phyloP scores from a whole-genome alignment of 2,888 invertebrate species.

The Choristoneura rosaceana region DNA sequence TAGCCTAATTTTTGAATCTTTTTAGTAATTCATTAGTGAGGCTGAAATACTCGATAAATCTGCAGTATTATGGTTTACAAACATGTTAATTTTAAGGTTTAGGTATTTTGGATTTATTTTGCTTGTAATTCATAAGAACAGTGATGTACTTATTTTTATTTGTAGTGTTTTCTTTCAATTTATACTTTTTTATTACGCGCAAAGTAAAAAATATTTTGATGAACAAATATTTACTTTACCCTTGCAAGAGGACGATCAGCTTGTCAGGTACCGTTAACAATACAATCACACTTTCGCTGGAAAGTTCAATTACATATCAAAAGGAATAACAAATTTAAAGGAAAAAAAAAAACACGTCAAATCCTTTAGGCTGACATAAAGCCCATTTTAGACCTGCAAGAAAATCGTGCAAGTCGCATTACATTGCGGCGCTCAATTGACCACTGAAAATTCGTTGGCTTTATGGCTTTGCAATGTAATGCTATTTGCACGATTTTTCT shows the following conservation, averaged over 20 bases:
- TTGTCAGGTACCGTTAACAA: conserved; percentile 43
- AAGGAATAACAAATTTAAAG: neutral
- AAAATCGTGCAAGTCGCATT: too few species aligned
- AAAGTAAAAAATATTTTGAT: conserved; percentile 16
- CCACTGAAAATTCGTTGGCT: too few species aligned
- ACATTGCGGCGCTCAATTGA: too few species aligned
- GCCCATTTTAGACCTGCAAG: too few species aligned
- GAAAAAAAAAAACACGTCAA: too few species aligned
- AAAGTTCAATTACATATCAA: conserved; percentile 27
- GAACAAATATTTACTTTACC: conserved; percentile 33
- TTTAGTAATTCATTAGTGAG: neutral
- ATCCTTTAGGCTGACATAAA: too few species aligned
- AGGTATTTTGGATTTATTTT: neutral
- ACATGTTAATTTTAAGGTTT: too few species aligned
- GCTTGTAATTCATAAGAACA: too few species aligned
- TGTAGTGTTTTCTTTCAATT: neutral
- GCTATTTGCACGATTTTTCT: too few species aligned
- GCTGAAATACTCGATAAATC: neutral
- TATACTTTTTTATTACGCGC: conserved; percentile 4
- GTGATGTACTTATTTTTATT: neutral
- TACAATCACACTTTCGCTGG: conserved; percentile 42
- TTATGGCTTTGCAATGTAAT: too few species aligned
- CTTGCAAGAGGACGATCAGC: conserved; percentile 27
- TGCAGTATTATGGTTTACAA: neutral
- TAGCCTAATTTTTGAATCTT: conserved; percentile 9